These are phyloP conservation scores for Acanthopleura granulata DNA, from an alignment of 2,888 invertebrate genomes.

Conservation along the genomic window DNA sequence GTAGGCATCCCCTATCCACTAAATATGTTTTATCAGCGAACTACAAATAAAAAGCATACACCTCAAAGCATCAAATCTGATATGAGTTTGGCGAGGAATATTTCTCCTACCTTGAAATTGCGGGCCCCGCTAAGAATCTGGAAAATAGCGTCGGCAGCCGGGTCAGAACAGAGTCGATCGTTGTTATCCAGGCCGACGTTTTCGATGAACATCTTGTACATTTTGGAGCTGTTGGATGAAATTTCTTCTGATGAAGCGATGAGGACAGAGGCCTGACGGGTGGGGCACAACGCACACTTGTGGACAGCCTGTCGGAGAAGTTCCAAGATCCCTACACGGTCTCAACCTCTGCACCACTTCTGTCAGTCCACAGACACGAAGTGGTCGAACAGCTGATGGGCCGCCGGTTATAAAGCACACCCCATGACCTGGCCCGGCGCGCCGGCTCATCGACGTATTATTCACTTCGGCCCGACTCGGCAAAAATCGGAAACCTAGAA, in stretches of 20 bases:
- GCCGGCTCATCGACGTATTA: not conserved
- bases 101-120: conserved; percentile 12
- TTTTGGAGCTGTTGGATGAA: not conserved
- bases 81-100: too few species aligned
- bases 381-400: conserved; percentile 2
- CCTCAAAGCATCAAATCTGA: too few species aligned
- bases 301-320: not conserved
- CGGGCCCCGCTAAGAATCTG: not conserved
- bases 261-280: not conserved
- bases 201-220: conserved; percentile 5
- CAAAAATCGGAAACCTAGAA: conserved; percentile 2
- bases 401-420: not conserved
- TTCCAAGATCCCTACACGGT: not conserved
- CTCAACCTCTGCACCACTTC: not conserved
- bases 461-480: not conserved
- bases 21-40: too few species aligned
- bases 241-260: conserved; percentile 1
- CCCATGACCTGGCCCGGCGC: not conserved
- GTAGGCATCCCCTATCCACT: too few species aligned
- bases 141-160: conserved; percentile 2
- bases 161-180: not conserved
- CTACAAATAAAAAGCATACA: too few species aligned
- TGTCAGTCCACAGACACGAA: not conserved
- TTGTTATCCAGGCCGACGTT: not conserved
- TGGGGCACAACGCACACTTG: not conserved